Evolutionary conservation across 1,140 invertebrate species (phyloP).

Genomic region (Antheraea mylitta): DNA sequence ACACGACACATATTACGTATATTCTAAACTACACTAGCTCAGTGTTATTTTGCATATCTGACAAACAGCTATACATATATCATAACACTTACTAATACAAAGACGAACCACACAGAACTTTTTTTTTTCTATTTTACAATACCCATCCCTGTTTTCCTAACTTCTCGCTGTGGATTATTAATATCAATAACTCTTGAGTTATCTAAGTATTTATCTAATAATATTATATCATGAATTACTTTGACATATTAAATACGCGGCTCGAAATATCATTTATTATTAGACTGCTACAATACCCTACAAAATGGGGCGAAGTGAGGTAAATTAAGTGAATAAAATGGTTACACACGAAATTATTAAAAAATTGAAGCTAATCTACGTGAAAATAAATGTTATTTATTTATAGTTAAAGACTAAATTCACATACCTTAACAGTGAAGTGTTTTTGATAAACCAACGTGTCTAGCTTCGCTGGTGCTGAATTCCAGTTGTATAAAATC

Average conservation of each 20-base stretch:
- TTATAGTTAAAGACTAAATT: constrained; percentile 27
- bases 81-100: constrained; percentile 73
- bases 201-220: constrained; percentile 75
- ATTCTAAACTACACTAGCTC: constrained; percentile 62
- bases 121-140: constrained; percentile 54
- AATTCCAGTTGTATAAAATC: neutral
- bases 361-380: neutral
- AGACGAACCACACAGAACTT: constrained; percentile 70
- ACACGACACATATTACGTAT: constrained; percentile 44
- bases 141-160: constrained; percentile 77
- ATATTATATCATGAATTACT: constrained; percentile 74
- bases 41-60: constrained; percentile 42
- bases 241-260: constrained; percentile 78
- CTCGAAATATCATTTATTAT: constrained; percentile 66
- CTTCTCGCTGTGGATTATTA: constrained; percentile 70
- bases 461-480: too few relatives aligned
- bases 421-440: neutral
- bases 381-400: neutral
- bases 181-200: constrained; percentile 66
- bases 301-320: constrained; percentile 61
- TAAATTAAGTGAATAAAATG: constrained; percentile 23
- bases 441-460: too few relatives aligned
- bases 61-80: constrained; percentile 63
- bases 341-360: neutral
- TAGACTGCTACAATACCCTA: constrained; percentile 67